Conservation (phyloP, 2,888 invertebrate species). For the Tenthredo notha region DNA sequence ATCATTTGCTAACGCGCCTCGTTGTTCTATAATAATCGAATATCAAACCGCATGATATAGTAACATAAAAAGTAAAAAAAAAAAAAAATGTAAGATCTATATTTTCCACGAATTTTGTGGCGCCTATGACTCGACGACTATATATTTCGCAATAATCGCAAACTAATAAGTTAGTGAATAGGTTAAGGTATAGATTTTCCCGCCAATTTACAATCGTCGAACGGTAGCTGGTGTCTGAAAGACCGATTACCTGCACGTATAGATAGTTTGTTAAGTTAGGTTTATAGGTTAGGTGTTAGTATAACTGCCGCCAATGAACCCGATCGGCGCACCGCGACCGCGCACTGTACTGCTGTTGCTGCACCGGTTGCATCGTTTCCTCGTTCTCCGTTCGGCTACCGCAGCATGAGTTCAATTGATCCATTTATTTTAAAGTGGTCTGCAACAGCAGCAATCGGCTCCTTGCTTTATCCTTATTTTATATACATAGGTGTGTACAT, state of each 20-base stretch:
- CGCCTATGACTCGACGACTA: too few species aligned
- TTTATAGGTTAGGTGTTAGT: conserved; percentile 7
- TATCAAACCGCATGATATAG: not conserved
- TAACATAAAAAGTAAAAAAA: too few species aligned
- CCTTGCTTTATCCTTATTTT: conserved; percentile 13
- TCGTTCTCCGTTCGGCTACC: not conserved
- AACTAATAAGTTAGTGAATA: not conserved
- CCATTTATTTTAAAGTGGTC: not conserved
- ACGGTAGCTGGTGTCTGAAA: conserved; percentile 35
- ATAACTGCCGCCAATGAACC: conserved; percentile 23
- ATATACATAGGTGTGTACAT: not conserved
- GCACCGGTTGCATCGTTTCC: not conserved
- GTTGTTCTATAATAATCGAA: not conserved
- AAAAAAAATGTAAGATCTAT: too few species aligned
- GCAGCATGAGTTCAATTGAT: not conserved
- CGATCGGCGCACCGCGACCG: not conserved
- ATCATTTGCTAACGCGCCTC: not conserved
- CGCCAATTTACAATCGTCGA: conserved; percentile 22
- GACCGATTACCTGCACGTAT: conserved; percentile 29
- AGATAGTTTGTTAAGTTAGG: not conserved
- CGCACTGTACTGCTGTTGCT: too few species aligned
- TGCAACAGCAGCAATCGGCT: conserved; percentile 12
- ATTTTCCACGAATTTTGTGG: too few species aligned
- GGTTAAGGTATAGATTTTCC: not conserved
- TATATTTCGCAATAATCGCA: too few species aligned